phyloP scores from a whole-genome alignment of 35 echinoderm and acorn worm genomes.

The Eucidaris tribuloides region DNA sequence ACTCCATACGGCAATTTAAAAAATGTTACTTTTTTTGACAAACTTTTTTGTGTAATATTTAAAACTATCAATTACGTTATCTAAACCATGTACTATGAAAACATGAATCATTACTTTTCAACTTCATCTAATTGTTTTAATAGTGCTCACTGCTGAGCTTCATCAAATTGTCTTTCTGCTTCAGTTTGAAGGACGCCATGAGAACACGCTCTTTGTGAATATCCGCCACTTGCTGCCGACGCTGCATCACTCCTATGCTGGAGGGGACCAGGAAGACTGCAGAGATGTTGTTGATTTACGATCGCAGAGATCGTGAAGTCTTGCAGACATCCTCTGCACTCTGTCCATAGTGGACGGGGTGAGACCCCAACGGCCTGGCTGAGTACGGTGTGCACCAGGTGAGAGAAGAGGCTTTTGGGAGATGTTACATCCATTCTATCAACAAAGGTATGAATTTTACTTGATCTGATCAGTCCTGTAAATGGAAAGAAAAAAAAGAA shows the following conservation, averaged over 20 bases:
- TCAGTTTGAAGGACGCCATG: constrained; percentile 12
- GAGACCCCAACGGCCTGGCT: neutral
- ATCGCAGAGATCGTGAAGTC: neutral
- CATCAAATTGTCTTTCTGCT: constrained; percentile 35
- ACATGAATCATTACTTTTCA: neutral
- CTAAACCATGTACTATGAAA: neutral
- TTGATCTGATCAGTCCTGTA: no score
- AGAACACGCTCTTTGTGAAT: constrained; percentile 15
- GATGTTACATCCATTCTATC: no score
- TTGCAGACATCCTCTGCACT: neutral
- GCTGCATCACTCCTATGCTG: neutral
- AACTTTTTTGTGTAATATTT: neutral
- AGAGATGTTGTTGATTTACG: neutral
- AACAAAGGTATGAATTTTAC: no score
- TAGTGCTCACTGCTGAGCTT: constrained; percentile 25
- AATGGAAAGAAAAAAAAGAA: no score
- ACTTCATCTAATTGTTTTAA: constrained; percentile 8
- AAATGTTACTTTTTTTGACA: neutral
- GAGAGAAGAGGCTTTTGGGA: neutral
- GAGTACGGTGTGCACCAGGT: neutral
- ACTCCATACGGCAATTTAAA: neutral
- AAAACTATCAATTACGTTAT: neutral
- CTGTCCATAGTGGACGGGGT: neutral
- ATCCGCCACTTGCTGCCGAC: neutral
- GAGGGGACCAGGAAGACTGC: constrained; percentile 36